phyloP scores from a whole-genome alignment of 2,888 invertebrate genomes.

The Parasteatoda lunata region DNA sequence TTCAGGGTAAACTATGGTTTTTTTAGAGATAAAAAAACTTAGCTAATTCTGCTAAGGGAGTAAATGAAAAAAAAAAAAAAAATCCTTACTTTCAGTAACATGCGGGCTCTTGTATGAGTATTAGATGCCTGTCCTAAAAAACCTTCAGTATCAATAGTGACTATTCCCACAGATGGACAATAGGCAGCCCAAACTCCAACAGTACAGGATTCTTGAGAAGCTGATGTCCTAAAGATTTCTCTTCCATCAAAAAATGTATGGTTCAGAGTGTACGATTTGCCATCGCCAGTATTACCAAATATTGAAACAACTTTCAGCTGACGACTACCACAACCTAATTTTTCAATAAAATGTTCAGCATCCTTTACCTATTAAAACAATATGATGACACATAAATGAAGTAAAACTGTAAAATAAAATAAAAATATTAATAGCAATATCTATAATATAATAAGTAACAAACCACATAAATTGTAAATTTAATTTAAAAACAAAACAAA shows the following conservation, averaged over 20 bases:
- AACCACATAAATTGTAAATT: too few species aligned
- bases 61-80: neutral
- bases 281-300: constrained; percentile 89
- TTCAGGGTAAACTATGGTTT: too few species aligned
- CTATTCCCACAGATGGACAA: constrained; percentile 80
- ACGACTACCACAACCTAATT: constrained; percentile 73
- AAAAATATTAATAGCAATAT: too few species aligned
- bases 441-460: too few species aligned
- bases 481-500: too few species aligned
- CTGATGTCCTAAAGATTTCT: constrained; percentile 81
- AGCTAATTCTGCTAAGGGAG: neutral
- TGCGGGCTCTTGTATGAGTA: constrained; percentile 80
- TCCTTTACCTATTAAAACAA: constrained; percentile 71
- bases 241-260: constrained; percentile 81
- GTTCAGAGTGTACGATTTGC: constrained; percentile 86
- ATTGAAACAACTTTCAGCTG: constrained; percentile 85
- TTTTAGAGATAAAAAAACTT: too few species aligned
- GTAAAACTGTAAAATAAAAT: too few species aligned
- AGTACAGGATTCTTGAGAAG: constrained; percentile 83
- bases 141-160: constrained; percentile 88
- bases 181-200: constrained; percentile 86
- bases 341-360: constrained; percentile 73
- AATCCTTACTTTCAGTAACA: constrained; percentile 80
- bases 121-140: constrained; percentile 80
- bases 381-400: neutral